A percentile compares a stretch with the other conserved stretches of the same genome.
Conservation (phyloP, 2,888 invertebrate species). For the Oscheius sp. region DNA sequence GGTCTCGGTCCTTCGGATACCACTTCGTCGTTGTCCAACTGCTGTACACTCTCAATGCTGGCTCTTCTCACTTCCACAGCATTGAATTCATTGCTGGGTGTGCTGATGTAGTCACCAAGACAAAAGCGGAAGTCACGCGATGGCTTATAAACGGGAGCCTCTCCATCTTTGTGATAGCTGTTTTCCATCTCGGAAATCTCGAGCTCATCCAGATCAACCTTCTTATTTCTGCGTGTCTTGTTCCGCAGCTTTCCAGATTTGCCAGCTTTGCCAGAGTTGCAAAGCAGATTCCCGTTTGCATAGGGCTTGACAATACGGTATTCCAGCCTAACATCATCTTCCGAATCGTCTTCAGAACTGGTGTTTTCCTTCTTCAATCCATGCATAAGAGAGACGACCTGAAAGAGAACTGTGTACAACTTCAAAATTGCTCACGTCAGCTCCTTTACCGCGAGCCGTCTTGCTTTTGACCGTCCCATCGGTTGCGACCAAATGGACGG, state of each 20-base stretch:
- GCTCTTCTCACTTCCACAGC: constrained; percentile 45
- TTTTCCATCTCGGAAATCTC: constrained; percentile 48
- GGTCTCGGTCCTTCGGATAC: constrained; percentile 32
- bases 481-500: constrained; percentile 47
- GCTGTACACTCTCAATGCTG: constrained; percentile 51
- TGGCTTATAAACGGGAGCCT: constrained; percentile 48
- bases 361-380: constrained; percentile 13
- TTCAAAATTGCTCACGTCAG: background rate
- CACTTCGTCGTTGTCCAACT: constrained; percentile 7
- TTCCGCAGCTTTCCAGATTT: constrained; percentile 41
- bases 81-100: constrained; percentile 7
- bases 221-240: constrained; percentile 44
- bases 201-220: constrained; percentile 47
- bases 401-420: constrained; percentile 1
- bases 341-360: constrained; percentile 15
- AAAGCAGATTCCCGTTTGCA: constrained; percentile 14
- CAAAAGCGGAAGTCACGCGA: constrained; percentile 51
- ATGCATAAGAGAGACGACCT: constrained; percentile 27
- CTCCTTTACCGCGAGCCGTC: constrained; percentile 37
- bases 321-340: constrained; percentile 26
- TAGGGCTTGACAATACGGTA: constrained; percentile 31
- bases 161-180: constrained; percentile 44
- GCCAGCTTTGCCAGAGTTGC: constrained; percentile 46
- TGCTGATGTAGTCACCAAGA: constrained; percentile 54
- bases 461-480: constrained; percentile 44